Base-by-base conservation (phyloP, 2,888 invertebrate species). In the Drosophila suboccidentalis region DNA sequence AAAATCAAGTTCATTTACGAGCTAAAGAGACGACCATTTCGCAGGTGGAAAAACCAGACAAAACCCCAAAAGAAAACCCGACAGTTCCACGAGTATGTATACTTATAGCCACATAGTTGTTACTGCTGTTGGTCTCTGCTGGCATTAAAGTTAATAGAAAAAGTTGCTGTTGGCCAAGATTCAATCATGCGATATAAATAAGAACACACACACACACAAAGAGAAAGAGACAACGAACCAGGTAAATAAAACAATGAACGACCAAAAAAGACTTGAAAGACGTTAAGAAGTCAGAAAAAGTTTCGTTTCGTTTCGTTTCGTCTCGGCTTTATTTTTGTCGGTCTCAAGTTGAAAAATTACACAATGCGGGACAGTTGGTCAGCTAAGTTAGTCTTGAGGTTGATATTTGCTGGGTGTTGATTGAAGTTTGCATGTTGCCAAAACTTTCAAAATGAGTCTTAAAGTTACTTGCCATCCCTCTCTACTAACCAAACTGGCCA, bases 111-210 rank as follows among this genome's bases (percentile, higher is more conserved):
- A 75, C 71, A 78, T 81, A 86, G 75, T 75, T 77, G 80, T 63
- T 65, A 67, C 57, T 63, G 43, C 43, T 67, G 17, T 17, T 58
- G 58, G 81, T 74, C 85, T 74, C 60, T 74, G 75, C 61, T 73
- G 89, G 84, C 82, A 89, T 89, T 87, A 87, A 87, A 87, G 86
- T 87, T 87, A 87, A 87, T 87, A 87, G 86, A 87, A 87, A 87
- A 87, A 87, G 90, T 87, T 87, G 77, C 86, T 86, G 89, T 85
- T 87, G 90, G 90, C 80, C 86, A 87, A 87, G 86, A 87, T 87
- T 87, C 86, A 87, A 87, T 87, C 86, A 87, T 87, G 86, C 88
- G 86, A 87, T 89, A 87, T 82, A 87, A 89, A 80, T 78, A 86
- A 86, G 80, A 80, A 80, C 82, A 68, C 81, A 80, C 44, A 61